Evolutionary conservation across 2,797 vertebrate genomes (phyloP), one percentile per base, ranked within the genome.

Genomic region (Helicolenus hilgendorfi): DNA sequence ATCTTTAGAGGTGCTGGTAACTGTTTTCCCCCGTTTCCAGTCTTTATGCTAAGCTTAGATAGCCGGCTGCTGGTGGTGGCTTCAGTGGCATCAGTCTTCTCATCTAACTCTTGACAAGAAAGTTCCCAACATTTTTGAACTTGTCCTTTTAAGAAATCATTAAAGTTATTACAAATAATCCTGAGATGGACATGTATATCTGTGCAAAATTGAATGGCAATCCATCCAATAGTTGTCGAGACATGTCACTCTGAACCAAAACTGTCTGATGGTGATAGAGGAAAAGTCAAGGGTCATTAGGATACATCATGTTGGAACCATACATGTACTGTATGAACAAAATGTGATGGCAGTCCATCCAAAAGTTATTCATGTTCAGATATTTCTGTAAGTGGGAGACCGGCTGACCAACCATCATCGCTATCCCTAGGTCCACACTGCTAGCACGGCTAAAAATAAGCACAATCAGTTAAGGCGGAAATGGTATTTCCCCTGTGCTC

Each of bases 401-500:
- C 0, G 3, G 20, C 67, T 79, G 41, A 79, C 26, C 56, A 18
- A 65, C 58, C 2, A 15, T 29, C 26, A 59, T 70, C 58, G 4
- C 18, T 27, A 14, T 70, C 64, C 9, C 18, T 8, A 14, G 33
- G 69, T 38, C 36, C 36, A 62, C 41, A 60, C 38, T 0, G 1
- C 36, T 24, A 53, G 59, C 27, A 3, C 22, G n/a, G 31, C 33
- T 73, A 56, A 73, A 82, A 73, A 72, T 67, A 72, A 29, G 15
- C 49, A 26, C 14, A 67, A 26, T 86, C 45, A 65, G 11, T 76
- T 53, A 59, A 18, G 31, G 60, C 53, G 41, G 49, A 63, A 26
- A 75, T 38, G 15, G 55, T 68, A 20, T 81, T 68, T 86, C 45
- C 74, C 35, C 27, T 67, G 65, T 60, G 76, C 38, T 56, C 65